A percentile compares a stretch with the other conserved stretches of the same genome.
Evolutionary conservation across 1,140 invertebrate genomes (phyloP).

Genomic region (Drosophila novamexicana): DNA sequence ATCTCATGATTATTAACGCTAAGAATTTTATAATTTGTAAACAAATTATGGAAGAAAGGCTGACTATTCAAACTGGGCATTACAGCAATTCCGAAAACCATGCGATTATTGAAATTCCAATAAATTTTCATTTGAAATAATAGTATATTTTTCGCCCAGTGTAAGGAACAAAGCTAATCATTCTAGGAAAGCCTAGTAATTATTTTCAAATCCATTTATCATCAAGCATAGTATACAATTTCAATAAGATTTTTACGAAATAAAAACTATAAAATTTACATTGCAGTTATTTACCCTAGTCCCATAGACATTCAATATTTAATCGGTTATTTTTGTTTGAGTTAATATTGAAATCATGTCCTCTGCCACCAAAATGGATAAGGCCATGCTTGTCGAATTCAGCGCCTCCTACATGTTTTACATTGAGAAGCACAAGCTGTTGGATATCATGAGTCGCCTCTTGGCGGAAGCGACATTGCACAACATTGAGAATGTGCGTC

Average conservation of each 20-base stretch:
- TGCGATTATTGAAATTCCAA: too few species aligned
- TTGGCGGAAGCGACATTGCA: conserved; percentile 57
- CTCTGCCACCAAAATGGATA: conserved; percentile 48
- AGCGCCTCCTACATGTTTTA: conserved; percentile 69
- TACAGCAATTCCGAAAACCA: too few species aligned
- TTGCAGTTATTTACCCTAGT: not conserved
- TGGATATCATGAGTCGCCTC: conserved; percentile 71
- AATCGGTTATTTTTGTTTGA: not conserved
- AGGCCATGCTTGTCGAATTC: conserved; percentile 49
- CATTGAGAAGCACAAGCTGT: conserved; percentile 74
- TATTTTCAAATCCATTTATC: not conserved
- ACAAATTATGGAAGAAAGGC: too few species aligned
- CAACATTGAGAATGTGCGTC: conserved; percentile 48
- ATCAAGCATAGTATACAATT: not conserved
- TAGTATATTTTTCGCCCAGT: too few species aligned
- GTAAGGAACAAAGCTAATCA: not conserved
- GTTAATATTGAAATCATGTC: conserved; percentile 40
- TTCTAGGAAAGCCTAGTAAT: not conserved
- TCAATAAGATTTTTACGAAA: not conserved
- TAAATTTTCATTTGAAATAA: too few species aligned
- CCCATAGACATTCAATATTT: not conserved
- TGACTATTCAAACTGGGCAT: too few species aligned
- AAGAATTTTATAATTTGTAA: too few species aligned
- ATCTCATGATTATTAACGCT: too few species aligned
- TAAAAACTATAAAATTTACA: not conserved